Percentiles rank a stretch among this genome's conserved stretches.
Conservation (phyloP, 2,888 invertebrate genomes). For the Eupithecia subumbrata region DNA sequence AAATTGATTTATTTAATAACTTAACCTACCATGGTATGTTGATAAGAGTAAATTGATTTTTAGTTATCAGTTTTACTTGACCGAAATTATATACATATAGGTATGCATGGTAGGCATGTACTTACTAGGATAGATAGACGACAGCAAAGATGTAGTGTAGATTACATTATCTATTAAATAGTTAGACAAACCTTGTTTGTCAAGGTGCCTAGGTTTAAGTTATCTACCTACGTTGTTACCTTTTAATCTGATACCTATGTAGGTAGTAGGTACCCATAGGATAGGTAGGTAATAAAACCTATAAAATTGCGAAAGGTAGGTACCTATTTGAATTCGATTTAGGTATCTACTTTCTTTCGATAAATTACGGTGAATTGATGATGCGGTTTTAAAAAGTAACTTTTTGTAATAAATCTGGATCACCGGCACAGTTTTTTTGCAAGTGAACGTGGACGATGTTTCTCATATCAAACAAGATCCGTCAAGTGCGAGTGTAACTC, state of each 20-base stretch:
- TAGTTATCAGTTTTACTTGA: background rate
- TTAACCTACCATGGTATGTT: background rate
- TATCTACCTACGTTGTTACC: too few species aligned
- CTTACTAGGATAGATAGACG: background rate
- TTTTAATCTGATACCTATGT: too few species aligned
- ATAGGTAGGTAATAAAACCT: background rate
- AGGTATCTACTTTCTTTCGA: background rate
- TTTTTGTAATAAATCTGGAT: conserved; percentile 19
- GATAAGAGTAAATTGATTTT: conserved; percentile 6
- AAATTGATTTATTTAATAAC: background rate
- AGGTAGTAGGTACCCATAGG: too few species aligned
- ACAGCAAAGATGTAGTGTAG: background rate
- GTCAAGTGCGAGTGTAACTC: too few species aligned
- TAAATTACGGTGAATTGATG: background rate
- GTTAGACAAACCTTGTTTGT: background rate
- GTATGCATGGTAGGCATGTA: background rate
- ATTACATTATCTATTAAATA: background rate
- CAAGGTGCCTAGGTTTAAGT: background rate
- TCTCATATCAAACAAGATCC: background rate
- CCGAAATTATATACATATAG: background rate
- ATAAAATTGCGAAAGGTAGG: background rate
- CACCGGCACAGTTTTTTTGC: conserved; percentile 9
- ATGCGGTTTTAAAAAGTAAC: conserved; percentile 2
- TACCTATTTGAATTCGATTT: background rate
- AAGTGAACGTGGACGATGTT: conserved; percentile 1